Percentiles rank a stretch among this genome's conserved stretches.
Conservation (phyloP, 2,113 vertebrate genomes). For the Labrus mixtus region DNA sequence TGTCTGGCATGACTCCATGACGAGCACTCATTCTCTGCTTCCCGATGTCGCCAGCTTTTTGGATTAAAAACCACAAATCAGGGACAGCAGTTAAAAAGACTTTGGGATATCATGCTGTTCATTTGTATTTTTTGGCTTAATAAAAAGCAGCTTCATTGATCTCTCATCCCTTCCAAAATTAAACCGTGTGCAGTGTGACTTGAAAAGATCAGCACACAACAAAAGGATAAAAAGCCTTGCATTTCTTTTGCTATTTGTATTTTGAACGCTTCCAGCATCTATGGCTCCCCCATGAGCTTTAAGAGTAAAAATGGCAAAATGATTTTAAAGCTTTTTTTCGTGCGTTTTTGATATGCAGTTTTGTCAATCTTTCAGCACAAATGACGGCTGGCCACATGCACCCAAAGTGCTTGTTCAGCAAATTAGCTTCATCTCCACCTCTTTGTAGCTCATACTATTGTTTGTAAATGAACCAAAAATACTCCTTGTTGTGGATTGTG, state of each 20-base stretch:
- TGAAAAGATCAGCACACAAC: not conserved
- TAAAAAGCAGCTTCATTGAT: conserved; percentile 27
- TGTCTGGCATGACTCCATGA: conserved; percentile 26
- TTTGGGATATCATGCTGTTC: conserved; percentile 21
- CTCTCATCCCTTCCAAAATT: conserved; percentile 13
- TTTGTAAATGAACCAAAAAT: too few relatives aligned
- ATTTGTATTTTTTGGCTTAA: conserved; percentile 42
- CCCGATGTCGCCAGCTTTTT: conserved; percentile 20
- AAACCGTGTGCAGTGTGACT: not conserved
- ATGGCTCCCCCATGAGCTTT: not conserved
- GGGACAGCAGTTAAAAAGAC: not conserved
- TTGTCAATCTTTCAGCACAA: not conserved
- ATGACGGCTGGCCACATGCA: not conserved
- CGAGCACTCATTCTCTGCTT: conserved; percentile 2
- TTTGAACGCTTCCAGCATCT: conserved; percentile 1
- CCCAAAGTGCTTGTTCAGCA: not conserved
- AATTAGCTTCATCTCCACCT: not conserved
- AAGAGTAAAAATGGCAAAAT: conserved; percentile 40
- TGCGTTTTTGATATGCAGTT: conserved; percentile 20
- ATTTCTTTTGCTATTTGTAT: conserved; percentile 29
- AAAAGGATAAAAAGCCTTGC: not conserved
- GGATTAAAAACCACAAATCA: not conserved
- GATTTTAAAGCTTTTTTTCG: not conserved
- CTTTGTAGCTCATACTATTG: not conserved
- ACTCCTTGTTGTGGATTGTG: too few relatives aligned